phyloP scores from a whole-genome alignment of 2,888 invertebrate species.

The Synanthedon andrenaeformis region DNA sequence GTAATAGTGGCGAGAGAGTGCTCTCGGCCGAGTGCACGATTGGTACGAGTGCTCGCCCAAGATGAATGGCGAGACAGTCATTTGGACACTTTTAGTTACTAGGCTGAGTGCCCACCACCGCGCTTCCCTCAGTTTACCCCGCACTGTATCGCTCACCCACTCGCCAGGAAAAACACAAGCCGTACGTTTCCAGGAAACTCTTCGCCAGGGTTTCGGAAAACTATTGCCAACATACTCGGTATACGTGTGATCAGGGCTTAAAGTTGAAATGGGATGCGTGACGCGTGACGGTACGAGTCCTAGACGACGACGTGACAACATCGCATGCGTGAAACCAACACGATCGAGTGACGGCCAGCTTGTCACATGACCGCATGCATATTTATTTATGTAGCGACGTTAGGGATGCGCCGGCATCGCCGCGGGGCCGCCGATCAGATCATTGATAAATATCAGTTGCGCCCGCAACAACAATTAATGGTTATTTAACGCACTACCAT shows the following conservation, averaged over 20 bases:
- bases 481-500: slow-evolving; percentile 56
- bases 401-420: slow-evolving; percentile 18
- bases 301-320: slow-evolving; percentile 10
- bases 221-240: no score
- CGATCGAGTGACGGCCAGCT: background rate
- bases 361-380: background rate
- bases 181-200: no score
- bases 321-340: slow-evolving; percentile 12
- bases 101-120: no score
- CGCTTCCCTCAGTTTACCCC: no score
- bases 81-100: no score
- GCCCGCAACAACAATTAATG: slow-evolving; percentile 52
- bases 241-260: background rate
- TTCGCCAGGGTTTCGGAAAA: no score
- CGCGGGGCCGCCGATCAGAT: slow-evolving; percentile 20
- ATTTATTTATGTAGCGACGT: slow-evolving; percentile 8
- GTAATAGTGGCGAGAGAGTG: no score
- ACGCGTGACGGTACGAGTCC: slow-evolving; percentile 18
- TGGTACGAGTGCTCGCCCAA: no score
- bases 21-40: no score
- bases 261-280: slow-evolving; percentile 31
- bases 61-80: no score
- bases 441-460: slow-evolving; percentile 44
- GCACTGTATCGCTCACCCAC: no score
- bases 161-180: no score